A percentile compares a stretch with the other conserved stretches of the same genome.
phyloP scores from a whole-genome alignment of 2,888 invertebrate species.

The Melinopterus prodromus region DNA sequence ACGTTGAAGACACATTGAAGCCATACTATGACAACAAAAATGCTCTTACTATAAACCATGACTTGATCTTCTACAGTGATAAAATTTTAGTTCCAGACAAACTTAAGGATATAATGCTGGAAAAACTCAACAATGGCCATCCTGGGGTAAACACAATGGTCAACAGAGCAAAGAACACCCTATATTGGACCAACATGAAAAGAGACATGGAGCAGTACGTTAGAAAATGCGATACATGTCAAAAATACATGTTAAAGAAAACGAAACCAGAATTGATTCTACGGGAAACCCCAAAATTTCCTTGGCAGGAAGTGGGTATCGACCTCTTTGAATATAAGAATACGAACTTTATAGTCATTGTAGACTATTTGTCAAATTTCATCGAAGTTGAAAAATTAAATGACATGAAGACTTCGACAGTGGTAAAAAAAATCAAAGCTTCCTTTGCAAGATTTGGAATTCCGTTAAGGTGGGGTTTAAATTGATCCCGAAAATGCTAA shows the following conservation, averaged over 20 bases:
- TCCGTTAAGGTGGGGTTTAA: too few species aligned
- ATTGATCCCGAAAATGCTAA: too few species aligned
- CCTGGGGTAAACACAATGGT: not conserved
- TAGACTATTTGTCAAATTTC: not conserved
- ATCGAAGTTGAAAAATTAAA: not conserved
- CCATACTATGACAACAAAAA: constrained; percentile 15
- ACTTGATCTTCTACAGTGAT: constrained; percentile 7
- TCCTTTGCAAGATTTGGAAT: not conserved
- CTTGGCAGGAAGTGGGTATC: constrained; percentile 6
- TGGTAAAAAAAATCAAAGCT: not conserved
- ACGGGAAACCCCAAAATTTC: constrained; percentile 10
- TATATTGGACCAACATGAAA: constrained; percentile 7
- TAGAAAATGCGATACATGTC: not conserved
- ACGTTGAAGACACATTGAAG: not conserved
- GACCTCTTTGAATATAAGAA: constrained; percentile 9
- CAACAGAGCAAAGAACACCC: not conserved
- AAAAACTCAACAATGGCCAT: not conserved
- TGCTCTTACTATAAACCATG: not conserved
- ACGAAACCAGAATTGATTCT: not conserved
- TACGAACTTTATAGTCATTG: not conserved
- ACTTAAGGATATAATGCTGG: not conserved
- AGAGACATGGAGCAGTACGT: not conserved
- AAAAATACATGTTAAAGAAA: not conserved
- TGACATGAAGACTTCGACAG: not conserved
- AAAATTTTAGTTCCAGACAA: constrained; percentile 10